Conservation (phyloP, 53 echinoderm and acorn worm species). For the Stichopus horrens region DNA sequence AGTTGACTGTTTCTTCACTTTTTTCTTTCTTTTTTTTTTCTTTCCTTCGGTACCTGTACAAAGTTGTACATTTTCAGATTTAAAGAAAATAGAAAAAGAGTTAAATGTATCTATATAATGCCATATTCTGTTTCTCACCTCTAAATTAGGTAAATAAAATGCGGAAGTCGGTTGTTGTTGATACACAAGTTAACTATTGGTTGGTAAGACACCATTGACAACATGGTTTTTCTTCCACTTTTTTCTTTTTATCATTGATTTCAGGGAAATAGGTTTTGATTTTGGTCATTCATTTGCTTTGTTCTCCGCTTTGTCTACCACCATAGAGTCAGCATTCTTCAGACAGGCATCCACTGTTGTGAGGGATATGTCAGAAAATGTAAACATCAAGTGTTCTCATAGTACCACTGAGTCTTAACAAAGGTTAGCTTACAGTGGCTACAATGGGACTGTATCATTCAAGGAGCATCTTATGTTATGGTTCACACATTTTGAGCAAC, state of each 20-base stretch:
- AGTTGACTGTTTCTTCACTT: too few relatives aligned
- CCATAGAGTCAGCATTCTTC: too few relatives aligned
- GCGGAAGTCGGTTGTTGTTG: not conserved
- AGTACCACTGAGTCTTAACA: too few relatives aligned
- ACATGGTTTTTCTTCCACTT: not conserved
- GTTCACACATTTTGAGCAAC: too few relatives aligned
- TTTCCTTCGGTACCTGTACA: constrained; percentile 4
- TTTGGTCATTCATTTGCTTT: too few relatives aligned
- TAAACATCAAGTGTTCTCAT: too few relatives aligned
- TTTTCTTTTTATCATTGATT: not conserved
- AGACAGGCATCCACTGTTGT: too few relatives aligned
- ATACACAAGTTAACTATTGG: not conserved
- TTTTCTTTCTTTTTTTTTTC: not conserved
- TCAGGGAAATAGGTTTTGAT: not conserved
- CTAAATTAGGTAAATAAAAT: not conserved
- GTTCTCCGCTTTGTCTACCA: too few relatives aligned
- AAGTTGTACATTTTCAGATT: constrained; percentile 29
- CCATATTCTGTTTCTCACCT: not conserved
- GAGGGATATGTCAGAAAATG: too few relatives aligned
- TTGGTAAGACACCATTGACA: constrained; percentile 1
- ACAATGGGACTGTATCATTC: too few relatives aligned
- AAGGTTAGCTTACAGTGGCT: too few relatives aligned
- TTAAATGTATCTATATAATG: not conserved
- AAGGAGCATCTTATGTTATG: too few relatives aligned
- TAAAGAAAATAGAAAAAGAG: constrained; percentile 3